Evolutionary conservation across 2,888 invertebrate genomes (phyloP).

Genomic region (Smittia sp.): DNA sequence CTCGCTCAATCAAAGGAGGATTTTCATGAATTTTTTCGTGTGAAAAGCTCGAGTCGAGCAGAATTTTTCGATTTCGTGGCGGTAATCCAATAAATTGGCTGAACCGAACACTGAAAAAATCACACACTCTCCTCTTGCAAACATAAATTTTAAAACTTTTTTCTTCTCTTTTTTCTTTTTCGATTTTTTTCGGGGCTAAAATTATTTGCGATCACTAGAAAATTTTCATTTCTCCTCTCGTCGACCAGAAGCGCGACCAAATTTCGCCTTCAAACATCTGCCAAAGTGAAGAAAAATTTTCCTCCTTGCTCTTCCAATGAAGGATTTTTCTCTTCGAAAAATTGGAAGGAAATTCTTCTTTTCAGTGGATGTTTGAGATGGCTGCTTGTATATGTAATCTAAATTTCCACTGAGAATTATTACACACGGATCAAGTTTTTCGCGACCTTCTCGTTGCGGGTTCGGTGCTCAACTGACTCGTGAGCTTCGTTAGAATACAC

Average conservation of each 20-base stretch:
- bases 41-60: no score
- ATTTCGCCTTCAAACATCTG: no score
- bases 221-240: not conserved
- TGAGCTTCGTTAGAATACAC: slow-evolving; percentile 30
- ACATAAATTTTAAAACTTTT: slow-evolving; percentile 5
- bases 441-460: slow-evolving; percentile 53
- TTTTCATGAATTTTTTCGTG: no score
- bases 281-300: slow-evolving; percentile 26
- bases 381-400: not conserved
- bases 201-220: not conserved
- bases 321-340: not conserved
- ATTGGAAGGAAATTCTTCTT: slow-evolving; percentile 33
- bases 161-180: not conserved
- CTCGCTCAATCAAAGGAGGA: no score
- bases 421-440: slow-evolving; percentile 42
- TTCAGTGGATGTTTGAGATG: slow-evolving; percentile 2
- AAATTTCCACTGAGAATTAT: slow-evolving; percentile 14
- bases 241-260: no score
- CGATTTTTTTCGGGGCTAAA: not conserved
- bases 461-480: slow-evolving; percentile 53
- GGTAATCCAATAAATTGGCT: not conserved
- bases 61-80: no score
- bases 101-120: slow-evolving; percentile 14
- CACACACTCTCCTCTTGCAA: not conserved
- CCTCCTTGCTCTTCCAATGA: slow-evolving; percentile 4